A percentile compares a stretch with the other conserved stretches of the same genome.
Evolutionary conservation across 2,797 vertebrate species (phyloP).

Genomic region (Betta splendens): DNA sequence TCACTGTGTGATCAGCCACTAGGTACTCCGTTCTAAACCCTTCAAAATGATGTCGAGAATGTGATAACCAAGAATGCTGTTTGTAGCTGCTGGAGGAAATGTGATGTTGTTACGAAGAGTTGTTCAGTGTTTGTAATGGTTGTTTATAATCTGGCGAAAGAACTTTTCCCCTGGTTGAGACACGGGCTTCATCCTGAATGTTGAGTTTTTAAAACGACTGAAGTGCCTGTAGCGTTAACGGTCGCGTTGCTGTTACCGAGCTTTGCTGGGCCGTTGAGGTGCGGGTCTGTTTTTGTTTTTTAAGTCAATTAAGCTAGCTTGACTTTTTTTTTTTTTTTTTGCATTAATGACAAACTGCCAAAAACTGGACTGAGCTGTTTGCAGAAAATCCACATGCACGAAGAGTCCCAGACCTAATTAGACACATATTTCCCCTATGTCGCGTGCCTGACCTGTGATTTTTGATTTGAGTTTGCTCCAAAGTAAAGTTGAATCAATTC

Average conservation of each 20-base stretch:
- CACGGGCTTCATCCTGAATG: slow-evolving; percentile 48
- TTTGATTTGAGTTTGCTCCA: slow-evolving; percentile 5
- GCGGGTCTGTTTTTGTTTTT: background rate
- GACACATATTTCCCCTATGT: too few species aligned
- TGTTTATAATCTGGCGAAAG: slow-evolving; percentile 62
- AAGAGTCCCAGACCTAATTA: background rate
- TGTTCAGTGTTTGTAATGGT: slow-evolving; percentile 43
- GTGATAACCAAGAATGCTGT: slow-evolving; percentile 68
- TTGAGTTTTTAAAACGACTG: slow-evolving; percentile 60
- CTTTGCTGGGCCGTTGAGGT: slow-evolving; percentile 45
- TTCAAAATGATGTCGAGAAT: slow-evolving; percentile 23
- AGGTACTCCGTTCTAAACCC: slow-evolving; percentile 15
- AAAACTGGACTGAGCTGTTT: background rate
- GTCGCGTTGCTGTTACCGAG: slow-evolving; percentile 46
- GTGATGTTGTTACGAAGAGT: slow-evolving; percentile 36
- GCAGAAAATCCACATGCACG: background rate
- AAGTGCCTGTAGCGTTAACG: slow-evolving; percentile 62
- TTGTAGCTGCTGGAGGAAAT: slow-evolving; percentile 36
- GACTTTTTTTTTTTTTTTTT: slow-evolving; percentile 28
- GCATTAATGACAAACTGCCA: slow-evolving; percentile 28
- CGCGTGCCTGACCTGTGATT: too few species aligned
- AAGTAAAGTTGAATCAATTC: slow-evolving; percentile 8
- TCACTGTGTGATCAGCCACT: slow-evolving; percentile 50
- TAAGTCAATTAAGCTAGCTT: slow-evolving; percentile 20
- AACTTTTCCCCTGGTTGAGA: slow-evolving; percentile 33